Base-by-base conservation (phyloP, 2,888 invertebrate species). In the Pherbina coryleti region DNA sequence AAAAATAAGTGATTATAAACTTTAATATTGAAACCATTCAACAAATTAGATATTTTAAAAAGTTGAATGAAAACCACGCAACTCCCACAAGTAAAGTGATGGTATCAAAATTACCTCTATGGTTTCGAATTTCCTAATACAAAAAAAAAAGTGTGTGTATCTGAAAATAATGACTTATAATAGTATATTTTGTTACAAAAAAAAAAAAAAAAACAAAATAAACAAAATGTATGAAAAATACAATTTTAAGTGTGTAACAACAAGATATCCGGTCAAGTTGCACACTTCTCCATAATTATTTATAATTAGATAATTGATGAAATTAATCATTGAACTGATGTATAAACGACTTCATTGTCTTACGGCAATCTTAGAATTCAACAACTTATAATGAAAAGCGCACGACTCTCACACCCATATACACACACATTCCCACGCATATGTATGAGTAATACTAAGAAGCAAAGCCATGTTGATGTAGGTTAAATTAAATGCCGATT, bases 401-500 rank as follows among this genome's bases (percentile, higher is more conserved):
- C 57, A 22, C 19, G 11, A 60, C 25, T 60, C 25, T 25, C 25
- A 60, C 25, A 60, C n/a, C 4, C 11, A 25, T 14, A 14, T 14
- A 14, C 44, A 1, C 57, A 14, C 25, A 25, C 19, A 55, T 53
- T 37, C 5, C 5, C 37, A 4, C 1, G 37, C 14, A 44, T 2
- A 11, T 44, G 44, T 44, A 44, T 44, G 11, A 44, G 44, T 44
- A 3, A 25, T 4, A 28, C 25, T 28, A 1, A 22, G 22, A 8
- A 14, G 25, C 2, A n/a, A 14, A 25, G 25, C 4, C 34, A 11
- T 11, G 11, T 49, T 22, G 49, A 14, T 22, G 4, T 22, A 37
- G 57, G 14, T 5, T 37, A 14, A 74, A 74, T 74, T 49, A 74
- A 74, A 51, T 64, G 74, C 53, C 53, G 34, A 74, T 64, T 64